phyloP scores from a whole-genome alignment of 2,797 vertebrate genomes.

The Telmatherina bonti region DNA sequence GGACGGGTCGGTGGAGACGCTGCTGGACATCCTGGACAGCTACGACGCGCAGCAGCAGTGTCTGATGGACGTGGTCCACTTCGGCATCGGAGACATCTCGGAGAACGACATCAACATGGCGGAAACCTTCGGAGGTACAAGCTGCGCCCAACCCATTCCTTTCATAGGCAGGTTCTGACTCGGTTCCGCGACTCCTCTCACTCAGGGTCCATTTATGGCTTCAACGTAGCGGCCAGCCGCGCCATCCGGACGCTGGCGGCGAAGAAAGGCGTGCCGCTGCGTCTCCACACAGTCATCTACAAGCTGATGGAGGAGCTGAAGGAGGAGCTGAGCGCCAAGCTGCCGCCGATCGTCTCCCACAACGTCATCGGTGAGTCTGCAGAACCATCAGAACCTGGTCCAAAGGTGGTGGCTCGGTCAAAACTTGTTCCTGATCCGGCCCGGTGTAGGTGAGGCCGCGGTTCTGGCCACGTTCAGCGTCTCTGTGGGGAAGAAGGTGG shows the following conservation, averaged over 20 bases:
- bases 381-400: no score
- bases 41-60: slow-evolving; percentile 91
- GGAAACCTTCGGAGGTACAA: slow-evolving; percentile 87
- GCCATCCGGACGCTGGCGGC: slow-evolving; percentile 84
- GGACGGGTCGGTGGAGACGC: slow-evolving; percentile 92
- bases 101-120: slow-evolving; percentile 93
- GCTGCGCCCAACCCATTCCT: neutral
- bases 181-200: neutral
- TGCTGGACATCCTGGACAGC: slow-evolving; percentile 88
- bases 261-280: slow-evolving; percentile 85
- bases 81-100: slow-evolving; percentile 91
- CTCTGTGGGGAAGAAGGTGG: slow-evolving; percentile 89
- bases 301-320: slow-evolving; percentile 91
- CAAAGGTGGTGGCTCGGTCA: no score
- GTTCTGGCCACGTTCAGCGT: slow-evolving; percentile 88
- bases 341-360: slow-evolving; percentile 77
- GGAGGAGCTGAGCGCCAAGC: slow-evolving; percentile 85
- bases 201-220: slow-evolving; percentile 91
- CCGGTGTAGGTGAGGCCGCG: slow-evolving; percentile 86
- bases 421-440: no score
- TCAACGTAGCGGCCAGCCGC: slow-evolving; percentile 86
- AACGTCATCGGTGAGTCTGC: slow-evolving; percentile 81
- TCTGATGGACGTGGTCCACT: slow-evolving; percentile 89
- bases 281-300: slow-evolving; percentile 91
- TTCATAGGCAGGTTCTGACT: no score